Base-by-base conservation (phyloP, 2,888 invertebrate genomes). In the Diadegma fenestrale region DNA sequence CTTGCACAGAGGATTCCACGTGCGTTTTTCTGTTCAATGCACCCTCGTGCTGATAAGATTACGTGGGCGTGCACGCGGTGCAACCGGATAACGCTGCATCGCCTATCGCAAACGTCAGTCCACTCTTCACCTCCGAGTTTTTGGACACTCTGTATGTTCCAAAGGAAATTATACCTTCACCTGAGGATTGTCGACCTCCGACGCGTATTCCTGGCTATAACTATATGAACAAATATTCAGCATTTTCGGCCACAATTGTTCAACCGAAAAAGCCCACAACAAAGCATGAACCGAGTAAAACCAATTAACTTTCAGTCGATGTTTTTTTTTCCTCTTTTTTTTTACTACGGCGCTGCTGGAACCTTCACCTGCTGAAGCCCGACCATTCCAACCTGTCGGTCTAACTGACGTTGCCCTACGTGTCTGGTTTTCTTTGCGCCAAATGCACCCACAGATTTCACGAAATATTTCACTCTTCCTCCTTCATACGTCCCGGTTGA, bases 211-310 rank as follows among this genome's bases (percentile, higher is more conserved):
- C 61, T 17, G 10, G 41, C 14, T 41, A 12, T 58, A 72, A 41
- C 58, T 30, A 26, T 41, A 61, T 17, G 17, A 61, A 73, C 58
- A 73, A 58, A 73, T 22, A 61, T 41, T n/a, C n/a, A 43, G 30
- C 1, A 41, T 22, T 58, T 41, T 73, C 41, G 33, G 17, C 19
- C 7, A 22, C 58, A 3, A 41, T 41, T 37, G 66, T 66, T 22
- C 8, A 12, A 19, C 12, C 22, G 19, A 37, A 66, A 66, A 22
- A 45, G 26, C 19, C 12, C 26, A 26, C 68, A 68, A 45, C 45
- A 68, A 45, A 68, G 68, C 41, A 26, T 26, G 3, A 17, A 14
- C 45, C 45, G 45, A 68, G 68, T 26, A 45, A 45, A 68, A 45
- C 22, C 68, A 43, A 68, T 68, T 68, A 68, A 68, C 22, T 41